Evolutionary conservation across 1,140 invertebrate genomes (phyloP), one percentile per base, ranked within the genome.

Genomic region (Atta texana): DNA sequence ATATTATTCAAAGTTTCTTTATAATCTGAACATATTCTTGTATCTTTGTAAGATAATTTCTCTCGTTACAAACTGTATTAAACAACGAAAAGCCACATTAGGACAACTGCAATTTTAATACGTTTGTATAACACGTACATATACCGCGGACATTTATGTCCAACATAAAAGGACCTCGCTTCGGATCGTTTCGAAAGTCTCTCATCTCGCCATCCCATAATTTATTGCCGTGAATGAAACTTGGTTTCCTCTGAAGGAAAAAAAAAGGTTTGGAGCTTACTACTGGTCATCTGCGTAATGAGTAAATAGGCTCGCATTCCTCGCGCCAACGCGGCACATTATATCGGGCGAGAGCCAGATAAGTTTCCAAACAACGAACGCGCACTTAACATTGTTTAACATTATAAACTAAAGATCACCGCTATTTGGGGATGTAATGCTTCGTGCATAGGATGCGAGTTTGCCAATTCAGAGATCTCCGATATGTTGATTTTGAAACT

Each of bases 221-320:
- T 93, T 93, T 93, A 93, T 93, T 87, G 92, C 76, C 84, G 88
- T 90, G 24, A 93, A 93, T 93, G 92, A 93, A 92, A 91, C 89
- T 86, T 75, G 87, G 71, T n/a, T n/a, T n/a, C n/a, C n/a, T 68
- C 51, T 72, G 89, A 74, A 74, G 87, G 76, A 86, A 64, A 88
- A 87, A 87, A 90, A 89, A 90, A 77, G 64, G 90, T 90, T 24
- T 88, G 91, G 92, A 88, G 88, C 90, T 14, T 78, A 91, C 93
- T 93, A 93, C 92, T 87, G 93, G 91, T 94, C 92, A 93, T 94
- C 92, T 94, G 92, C 92, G 93, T 94, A 92, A 94, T 90, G 93
- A 93, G 92, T 93, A 93, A 93, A 93, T 94, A 92, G 92, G 87
- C 85, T 92, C 92, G 91, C 92, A 93, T 94, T 93, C 93, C 89